These are phyloP conservation scores for Heliconius sara DNA, from an alignment of 2,888 invertebrate genomes.

Conservation along the genomic window DNA sequence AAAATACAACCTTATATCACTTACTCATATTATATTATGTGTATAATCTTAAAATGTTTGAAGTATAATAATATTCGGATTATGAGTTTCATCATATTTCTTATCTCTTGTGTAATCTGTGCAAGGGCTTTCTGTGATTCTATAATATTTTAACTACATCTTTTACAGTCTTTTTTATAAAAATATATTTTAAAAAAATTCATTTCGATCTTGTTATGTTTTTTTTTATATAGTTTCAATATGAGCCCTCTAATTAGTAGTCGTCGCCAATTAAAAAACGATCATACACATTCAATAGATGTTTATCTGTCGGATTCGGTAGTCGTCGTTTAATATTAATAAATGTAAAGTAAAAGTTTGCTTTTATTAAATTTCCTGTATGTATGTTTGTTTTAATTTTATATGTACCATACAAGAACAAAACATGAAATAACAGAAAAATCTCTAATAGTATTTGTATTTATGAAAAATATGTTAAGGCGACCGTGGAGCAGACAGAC, in stretches of 20 bases:
- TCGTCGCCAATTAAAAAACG: constrained; percentile 10
- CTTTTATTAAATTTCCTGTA: too few species aligned
- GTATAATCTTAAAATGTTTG: too few species aligned
- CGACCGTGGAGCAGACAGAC: too few species aligned
- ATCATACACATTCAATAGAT: constrained; percentile 9
- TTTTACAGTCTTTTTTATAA: background rate
- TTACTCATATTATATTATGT: too few species aligned
- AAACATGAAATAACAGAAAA: too few species aligned
- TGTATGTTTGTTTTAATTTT: too few species aligned
- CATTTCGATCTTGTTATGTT: background rate
- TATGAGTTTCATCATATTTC: background rate
- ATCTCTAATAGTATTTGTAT: too few species aligned
- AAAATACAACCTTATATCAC: too few species aligned
- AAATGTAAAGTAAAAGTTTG: background rate
- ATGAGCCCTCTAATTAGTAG: background rate
- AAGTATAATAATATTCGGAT: background rate
- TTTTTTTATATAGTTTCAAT: background rate
- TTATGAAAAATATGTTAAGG: too few species aligned
- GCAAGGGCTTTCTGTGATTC: background rate
- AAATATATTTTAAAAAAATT: background rate
- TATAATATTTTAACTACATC: constrained; percentile 1
- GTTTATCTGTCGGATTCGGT: constrained; percentile 9
- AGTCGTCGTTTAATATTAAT: background rate
- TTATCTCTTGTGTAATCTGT: background rate
- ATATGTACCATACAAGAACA: too few species aligned